A percentile compares a stretch with the other conserved stretches of the same genome.
Conservation (phyloP, 2,113 vertebrate species). For the Elaphurus davidianus region DNA sequence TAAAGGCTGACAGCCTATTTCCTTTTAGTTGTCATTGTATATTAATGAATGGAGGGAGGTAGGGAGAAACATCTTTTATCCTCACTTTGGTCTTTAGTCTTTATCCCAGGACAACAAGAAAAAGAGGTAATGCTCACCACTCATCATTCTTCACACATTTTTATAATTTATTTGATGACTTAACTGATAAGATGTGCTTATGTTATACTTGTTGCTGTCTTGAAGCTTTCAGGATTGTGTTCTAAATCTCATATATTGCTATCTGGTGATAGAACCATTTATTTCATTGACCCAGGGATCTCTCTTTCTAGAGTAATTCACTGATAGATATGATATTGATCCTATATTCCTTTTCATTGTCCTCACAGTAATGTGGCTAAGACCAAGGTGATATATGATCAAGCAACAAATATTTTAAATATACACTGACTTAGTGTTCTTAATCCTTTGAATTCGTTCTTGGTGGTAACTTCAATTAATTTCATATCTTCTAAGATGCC, state of each 20-base stretch:
- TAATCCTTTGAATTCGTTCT: background rate
- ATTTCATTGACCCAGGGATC: background rate
- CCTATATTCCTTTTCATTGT: background rate
- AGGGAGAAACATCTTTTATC: background rate
- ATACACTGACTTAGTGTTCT: background rate
- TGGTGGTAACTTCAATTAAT: background rate
- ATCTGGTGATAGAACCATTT: background rate
- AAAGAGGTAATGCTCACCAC: background rate
- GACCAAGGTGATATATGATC: background rate
- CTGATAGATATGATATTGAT: background rate
- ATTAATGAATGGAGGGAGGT: rapidly evolving
- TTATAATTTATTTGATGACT: background rate
- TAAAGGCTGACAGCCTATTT: background rate
- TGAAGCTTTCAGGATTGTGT: background rate
- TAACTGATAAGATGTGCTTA: background rate
- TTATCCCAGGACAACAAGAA: background rate
- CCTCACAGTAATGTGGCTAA: background rate
- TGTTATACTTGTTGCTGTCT: background rate
- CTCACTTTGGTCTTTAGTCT: background rate
- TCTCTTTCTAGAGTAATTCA: background rate
- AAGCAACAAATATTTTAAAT: background rate
- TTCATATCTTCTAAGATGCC: background rate
- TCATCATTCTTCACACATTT: background rate
- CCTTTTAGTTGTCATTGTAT: background rate
- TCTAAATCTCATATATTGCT: background rate